These are phyloP conservation scores for Pelecanoides urinatrix DNA, from an alignment of 2,113 vertebrate species.

Conservation along the genomic window DNA sequence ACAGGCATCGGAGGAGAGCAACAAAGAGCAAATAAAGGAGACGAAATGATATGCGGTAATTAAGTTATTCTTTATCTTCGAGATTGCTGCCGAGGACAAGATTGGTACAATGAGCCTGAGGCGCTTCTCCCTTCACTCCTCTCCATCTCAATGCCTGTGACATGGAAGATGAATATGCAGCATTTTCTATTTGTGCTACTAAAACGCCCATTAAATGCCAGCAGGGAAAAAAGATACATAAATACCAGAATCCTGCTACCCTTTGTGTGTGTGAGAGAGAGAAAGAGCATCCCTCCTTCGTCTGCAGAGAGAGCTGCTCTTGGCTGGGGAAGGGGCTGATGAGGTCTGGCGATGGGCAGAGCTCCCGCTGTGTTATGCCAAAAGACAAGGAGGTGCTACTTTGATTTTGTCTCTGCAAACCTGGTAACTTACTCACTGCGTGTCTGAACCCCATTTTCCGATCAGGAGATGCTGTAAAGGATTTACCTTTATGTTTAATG, in stretches of 20 bases:
- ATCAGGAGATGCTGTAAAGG: not conserved
- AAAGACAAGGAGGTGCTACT: not conserved
- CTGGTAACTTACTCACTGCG: too few relatives aligned
- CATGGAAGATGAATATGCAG: constrained; percentile 37
- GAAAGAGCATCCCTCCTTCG: not conserved
- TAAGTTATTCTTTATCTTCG: constrained; percentile 47
- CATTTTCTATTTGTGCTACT: constrained; percentile 49
- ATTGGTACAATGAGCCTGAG: constrained; percentile 7
- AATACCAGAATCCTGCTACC: not conserved
- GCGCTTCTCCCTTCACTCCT: constrained; percentile 15
- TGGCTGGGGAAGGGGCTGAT: not conserved
- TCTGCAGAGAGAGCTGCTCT: not conserved
- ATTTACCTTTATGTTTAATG: not conserved
- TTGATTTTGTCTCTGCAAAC: not conserved
- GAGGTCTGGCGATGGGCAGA: not conserved
- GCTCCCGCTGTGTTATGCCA: not conserved
- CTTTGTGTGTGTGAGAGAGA: not conserved
- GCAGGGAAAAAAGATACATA: not conserved
- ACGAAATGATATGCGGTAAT: constrained; percentile 5
- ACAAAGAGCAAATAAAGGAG: not conserved
- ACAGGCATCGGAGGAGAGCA: not conserved
- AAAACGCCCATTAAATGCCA: constrained; percentile 50
- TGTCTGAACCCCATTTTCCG: not conserved
- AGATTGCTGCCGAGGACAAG: constrained; percentile 2
- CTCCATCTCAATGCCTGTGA: constrained; percentile 32